Conservation (phyloP, 2,888 invertebrate species). For the Scaptomyza tumidula region DNA sequence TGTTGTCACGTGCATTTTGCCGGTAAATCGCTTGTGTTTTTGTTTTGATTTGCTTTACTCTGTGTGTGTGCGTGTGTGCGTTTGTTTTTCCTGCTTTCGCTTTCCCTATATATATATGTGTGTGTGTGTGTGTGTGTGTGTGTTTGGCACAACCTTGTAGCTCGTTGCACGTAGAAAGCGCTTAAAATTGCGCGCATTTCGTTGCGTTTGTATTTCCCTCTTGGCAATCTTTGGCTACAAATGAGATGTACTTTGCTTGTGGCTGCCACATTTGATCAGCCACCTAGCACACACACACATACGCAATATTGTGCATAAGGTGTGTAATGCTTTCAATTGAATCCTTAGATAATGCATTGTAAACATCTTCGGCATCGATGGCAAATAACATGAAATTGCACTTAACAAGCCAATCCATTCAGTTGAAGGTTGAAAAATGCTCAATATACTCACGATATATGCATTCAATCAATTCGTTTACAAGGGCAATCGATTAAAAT, state of each 20-base stretch:
- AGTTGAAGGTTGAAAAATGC: slow-evolving; percentile 5
- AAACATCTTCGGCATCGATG: slow-evolving; percentile 18
- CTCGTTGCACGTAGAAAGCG: slow-evolving; percentile 52
- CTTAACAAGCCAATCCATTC: slow-evolving; percentile 43
- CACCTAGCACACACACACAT: slow-evolving; percentile 6
- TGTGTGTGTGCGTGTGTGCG: neutral
- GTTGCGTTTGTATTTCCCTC: neutral
- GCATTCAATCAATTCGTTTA: neutral
- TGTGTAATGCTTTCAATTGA: slow-evolving; percentile 16
- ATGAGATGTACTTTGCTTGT: slow-evolving; percentile 44
- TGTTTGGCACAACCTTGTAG: slow-evolving; percentile 56
- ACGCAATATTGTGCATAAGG: neutral
- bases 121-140: slow-evolving; percentile 4
- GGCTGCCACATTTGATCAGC: slow-evolving; percentile 44
- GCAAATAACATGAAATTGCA: slow-evolving; percentile 36
- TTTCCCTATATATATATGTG: slow-evolving; percentile 28
- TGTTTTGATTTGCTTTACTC: slow-evolving; percentile 73
- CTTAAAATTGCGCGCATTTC: slow-evolving; percentile 42
- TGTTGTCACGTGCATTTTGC: slow-evolving; percentile 72
- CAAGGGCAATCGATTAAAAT: neutral
- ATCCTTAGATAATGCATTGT: slow-evolving; percentile 11
- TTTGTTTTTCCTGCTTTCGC: slow-evolving; percentile 44
- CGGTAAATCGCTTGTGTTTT: slow-evolving; percentile 74
- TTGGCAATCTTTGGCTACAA: slow-evolving; percentile 25
- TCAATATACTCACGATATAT: neutral